These are phyloP conservation scores for Lasioglossum calceatum DNA, from an alignment of 2,888 invertebrate species.

Conservation along the genomic window DNA sequence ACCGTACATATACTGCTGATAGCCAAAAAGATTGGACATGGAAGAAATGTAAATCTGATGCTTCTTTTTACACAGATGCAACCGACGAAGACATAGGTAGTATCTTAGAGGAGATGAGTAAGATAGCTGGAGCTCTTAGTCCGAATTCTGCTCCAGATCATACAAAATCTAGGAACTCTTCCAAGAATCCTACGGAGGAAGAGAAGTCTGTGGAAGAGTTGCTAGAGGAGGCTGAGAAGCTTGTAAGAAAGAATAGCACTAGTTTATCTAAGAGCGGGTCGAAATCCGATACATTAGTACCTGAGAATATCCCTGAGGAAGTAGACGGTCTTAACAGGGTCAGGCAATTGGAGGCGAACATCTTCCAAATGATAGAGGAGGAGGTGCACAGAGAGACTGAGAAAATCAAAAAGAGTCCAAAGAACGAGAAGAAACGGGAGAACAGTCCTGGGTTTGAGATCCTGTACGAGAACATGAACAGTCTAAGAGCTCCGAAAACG, in stretches of 20 bases:
- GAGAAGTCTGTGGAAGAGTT: slow-evolving; percentile 82
- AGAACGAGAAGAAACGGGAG: slow-evolving; percentile 72
- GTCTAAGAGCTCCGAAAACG: slow-evolving; percentile 72
- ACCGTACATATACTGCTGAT: neutral
- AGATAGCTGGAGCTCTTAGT: slow-evolving; percentile 79
- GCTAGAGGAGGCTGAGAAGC: slow-evolving; percentile 81
- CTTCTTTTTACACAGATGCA: slow-evolving; percentile 76
- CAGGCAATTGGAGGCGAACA: slow-evolving; percentile 78
- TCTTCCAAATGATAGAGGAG: slow-evolving; percentile 80
- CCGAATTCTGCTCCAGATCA: slow-evolving; percentile 76
- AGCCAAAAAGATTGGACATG: neutral
- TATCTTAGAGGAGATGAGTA: slow-evolving; percentile 82
- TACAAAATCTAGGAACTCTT: slow-evolving; percentile 73
- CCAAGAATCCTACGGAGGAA: slow-evolving; percentile 77
- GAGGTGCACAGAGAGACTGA: slow-evolving; percentile 79
- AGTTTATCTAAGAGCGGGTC: slow-evolving; percentile 77
- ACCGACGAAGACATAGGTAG: slow-evolving; percentile 83
- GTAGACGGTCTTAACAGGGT: slow-evolving; percentile 68
- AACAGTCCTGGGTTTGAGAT: slow-evolving; percentile 73
- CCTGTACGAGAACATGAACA: slow-evolving; percentile 74
- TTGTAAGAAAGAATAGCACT: slow-evolving; percentile 78
- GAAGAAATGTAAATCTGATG: neutral
- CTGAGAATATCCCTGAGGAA: slow-evolving; percentile 70
- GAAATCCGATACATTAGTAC: slow-evolving; percentile 76
- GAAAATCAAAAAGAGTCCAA: slow-evolving; percentile 76